Conservation (phyloP, 2,888 invertebrate species). For the Tachina fera region DNA sequence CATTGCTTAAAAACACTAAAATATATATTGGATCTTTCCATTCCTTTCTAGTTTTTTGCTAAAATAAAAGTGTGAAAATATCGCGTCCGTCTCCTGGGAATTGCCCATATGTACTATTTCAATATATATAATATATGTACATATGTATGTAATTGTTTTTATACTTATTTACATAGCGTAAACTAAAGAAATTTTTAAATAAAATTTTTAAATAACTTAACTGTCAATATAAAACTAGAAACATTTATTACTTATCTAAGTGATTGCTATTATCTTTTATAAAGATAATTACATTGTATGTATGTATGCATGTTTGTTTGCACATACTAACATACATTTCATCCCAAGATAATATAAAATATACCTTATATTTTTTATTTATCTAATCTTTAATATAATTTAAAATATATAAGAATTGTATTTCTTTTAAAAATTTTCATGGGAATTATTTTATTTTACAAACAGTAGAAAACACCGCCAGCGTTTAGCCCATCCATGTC, state of each 20-base stretch:
- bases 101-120: no score
- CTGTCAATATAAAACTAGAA: conserved; percentile 49
- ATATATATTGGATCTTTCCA: no score
- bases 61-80: no score
- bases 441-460: conserved; percentile 33
- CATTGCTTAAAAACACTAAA: no score
- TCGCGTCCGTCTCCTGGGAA: no score
- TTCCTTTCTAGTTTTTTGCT: no score
- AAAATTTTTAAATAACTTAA: conserved; percentile 15
- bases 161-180: conserved; percentile 13
- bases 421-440: conserved; percentile 25
- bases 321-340: neutral
- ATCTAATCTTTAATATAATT: conserved; percentile 18
- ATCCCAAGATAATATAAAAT: conserved; percentile 3
- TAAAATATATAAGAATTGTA: conserved; percentile 5
- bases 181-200: conserved; percentile 23
- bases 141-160: no score
- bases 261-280: conserved; percentile 43
- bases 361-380: neutral
- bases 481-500: conserved; percentile 1
- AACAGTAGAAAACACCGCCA: conserved; percentile 19
- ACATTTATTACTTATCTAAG: conserved; percentile 32
- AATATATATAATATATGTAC: no score
- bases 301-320: no score
- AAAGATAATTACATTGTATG: conserved; percentile 15